Evolutionary conservation across 2,888 invertebrate genomes (phyloP).

Genomic region (Thymelicus sylvestris): DNA sequence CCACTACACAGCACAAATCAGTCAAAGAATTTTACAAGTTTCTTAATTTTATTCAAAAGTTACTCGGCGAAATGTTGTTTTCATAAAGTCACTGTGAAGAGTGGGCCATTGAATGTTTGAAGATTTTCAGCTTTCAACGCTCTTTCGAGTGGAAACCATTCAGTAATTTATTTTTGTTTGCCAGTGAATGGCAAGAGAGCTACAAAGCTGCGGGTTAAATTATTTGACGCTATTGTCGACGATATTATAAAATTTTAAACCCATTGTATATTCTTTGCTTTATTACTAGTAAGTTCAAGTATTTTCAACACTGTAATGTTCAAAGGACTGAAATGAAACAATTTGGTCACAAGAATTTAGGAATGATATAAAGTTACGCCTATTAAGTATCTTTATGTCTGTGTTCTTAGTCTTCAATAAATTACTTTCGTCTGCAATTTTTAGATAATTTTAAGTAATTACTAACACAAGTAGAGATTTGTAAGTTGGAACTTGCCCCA

Average conservation of each 20-base stretch:
- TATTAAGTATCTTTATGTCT: too few species aligned
- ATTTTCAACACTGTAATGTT: too few species aligned
- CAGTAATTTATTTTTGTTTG: constrained; percentile 9
- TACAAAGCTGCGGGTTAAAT: constrained; percentile 1
- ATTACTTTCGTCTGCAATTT: too few species aligned
- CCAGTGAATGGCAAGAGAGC: not conserved
- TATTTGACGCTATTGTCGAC: not conserved
- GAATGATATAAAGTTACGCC: too few species aligned
- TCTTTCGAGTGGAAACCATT: constrained; percentile 9
- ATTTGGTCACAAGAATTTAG: too few species aligned
- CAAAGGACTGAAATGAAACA: too few species aligned
- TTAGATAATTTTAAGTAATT: too few species aligned
- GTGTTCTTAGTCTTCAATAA: too few species aligned
- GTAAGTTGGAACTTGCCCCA: too few species aligned
- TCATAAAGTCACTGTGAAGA: not conserved
- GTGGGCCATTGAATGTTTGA: constrained; percentile 8
- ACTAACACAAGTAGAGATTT: too few species aligned
- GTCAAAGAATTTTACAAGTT: not conserved
- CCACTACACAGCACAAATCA: too few species aligned
- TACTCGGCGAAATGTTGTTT: not conserved
- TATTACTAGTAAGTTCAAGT: not conserved
- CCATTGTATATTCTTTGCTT: not conserved
- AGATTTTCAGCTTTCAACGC: constrained; percentile 4
- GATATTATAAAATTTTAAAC: not conserved
- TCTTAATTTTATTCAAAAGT: not conserved